A percentile compares a stretch with the other conserved stretches of the same genome.
Conservation (phyloP, 1,140 invertebrate species). For the Hydropsyche tenuis region DNA sequence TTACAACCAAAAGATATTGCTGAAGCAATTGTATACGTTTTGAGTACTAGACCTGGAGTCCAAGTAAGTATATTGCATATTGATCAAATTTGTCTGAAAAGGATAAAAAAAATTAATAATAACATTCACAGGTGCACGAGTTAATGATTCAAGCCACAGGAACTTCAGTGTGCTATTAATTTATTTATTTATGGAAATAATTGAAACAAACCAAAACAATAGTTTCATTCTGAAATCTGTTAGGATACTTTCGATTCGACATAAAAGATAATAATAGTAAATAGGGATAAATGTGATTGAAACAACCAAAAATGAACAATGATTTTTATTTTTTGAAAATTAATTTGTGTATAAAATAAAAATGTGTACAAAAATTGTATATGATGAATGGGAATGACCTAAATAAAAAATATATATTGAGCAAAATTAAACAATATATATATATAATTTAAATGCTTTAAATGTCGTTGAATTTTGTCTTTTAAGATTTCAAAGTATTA, state of each 20-base stretch:
- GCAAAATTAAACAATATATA: conserved; percentile 24
- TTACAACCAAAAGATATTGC: conserved; percentile 58
- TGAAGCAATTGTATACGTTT: conserved; percentile 56
- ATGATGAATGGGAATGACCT: conserved; percentile 21
- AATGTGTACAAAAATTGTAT: conserved; percentile 12
- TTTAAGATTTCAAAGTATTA: not conserved
- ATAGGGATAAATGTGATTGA: not conserved
- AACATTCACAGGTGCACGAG: conserved; percentile 22
- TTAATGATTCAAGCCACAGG: conserved; percentile 15
- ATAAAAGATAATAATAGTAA: not conserved
- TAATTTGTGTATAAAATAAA: conserved; percentile 17
- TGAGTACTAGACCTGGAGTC: conserved; percentile 55
- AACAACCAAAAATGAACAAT: not conserved
- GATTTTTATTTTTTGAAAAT: conserved; percentile 4
- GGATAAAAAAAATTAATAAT: not conserved
- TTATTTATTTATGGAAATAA: conserved; percentile 8
- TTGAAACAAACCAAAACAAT: no score
- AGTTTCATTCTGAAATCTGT: not conserved
- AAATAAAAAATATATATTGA: conserved; percentile 28
- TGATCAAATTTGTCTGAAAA: not conserved
- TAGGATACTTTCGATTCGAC: not conserved
- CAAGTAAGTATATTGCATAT: conserved; percentile 52
- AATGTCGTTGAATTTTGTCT: conserved; percentile 9
- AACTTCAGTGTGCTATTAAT: not conserved
- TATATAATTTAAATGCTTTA: conserved; percentile 12